Evolutionary conservation across 2,797 vertebrate genomes (phyloP), one percentile per base, ranked within the genome.

Genomic region (Peromyscus aztecus): DNA sequence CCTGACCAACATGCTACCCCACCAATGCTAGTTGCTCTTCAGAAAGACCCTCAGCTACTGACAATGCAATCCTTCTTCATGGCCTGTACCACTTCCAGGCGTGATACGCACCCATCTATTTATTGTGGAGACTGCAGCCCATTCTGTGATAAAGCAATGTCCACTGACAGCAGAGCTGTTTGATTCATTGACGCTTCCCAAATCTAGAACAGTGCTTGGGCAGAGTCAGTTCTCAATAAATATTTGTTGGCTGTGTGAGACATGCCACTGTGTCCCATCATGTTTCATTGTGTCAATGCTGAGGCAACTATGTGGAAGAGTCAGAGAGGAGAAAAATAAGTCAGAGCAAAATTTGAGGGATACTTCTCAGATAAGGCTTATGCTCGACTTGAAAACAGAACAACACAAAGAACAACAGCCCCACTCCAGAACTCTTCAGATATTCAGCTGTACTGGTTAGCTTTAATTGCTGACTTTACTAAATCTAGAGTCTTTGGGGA

Each of bases 251-350:
- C 14, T 2, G 14, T 76, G n/a, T 2, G 46, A 37, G 43, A 31
- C 52, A 34, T 0, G 6, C 40, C 37, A 4, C 13, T 9, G 11
- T 6, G 8, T 24, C 57, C 16, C 8, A 0, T 69, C 12, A 31
- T 24, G 1, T 49, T 49, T 93, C 76, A 63, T 40, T 2, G 27
- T 73, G 29, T 43, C 55, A 24, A 0, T n/a, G 46, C 29, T 67
- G 17, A 57, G 52, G 34, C 24, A 43, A 71, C 40, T 10, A 10
- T 12, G 23, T 52, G 49, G 40, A 57, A 19, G 40, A 24, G 31
- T 27, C 3, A 12, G 57, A 21, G 10, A 27, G 3, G 55, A 4
- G 31, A 11, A 5, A 9, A 59, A 12, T 40, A 27, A 34, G 5
- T 43, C 29, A 16, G 11, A 63, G 27, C 69, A 10, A 16, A 31